phyloP scores from a whole-genome alignment of 1,140 invertebrate species.

The Hylyphantes graminicola region DNA sequence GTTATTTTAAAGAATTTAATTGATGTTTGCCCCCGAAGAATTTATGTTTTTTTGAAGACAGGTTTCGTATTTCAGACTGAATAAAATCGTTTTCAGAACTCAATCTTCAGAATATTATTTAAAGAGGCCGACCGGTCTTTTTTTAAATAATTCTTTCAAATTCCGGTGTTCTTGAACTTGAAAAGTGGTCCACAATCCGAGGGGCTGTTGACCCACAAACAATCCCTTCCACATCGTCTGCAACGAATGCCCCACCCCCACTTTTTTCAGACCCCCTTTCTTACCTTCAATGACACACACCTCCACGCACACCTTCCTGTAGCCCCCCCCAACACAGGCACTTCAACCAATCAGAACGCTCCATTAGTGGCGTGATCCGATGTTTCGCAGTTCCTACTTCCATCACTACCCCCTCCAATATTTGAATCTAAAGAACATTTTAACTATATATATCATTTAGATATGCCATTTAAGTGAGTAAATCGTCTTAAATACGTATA shows the following conservation, averaged over 20 bases:
- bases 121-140: not conserved
- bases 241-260: constrained; percentile 6
- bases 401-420: not conserved
- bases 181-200: not conserved
- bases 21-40: not conserved
- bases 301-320: constrained; percentile 31
- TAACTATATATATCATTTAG: not conserved
- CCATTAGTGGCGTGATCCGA: constrained; percentile 38
- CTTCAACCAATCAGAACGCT: constrained; percentile 32
- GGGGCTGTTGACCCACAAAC: not conserved
- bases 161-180: not conserved
- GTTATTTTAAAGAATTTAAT: not conserved
- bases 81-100: not conserved
- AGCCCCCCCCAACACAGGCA: constrained; percentile 10
- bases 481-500: too few species aligned
- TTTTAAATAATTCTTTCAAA: not conserved
- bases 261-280: constrained; percentile 24
- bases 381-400: not conserved
- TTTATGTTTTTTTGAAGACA: not conserved
- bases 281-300: constrained; percentile 35
- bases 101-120: not conserved
- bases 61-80: not conserved
- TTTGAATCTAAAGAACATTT: not conserved
- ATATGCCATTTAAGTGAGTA: not conserved
- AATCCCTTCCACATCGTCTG: not conserved